These are phyloP conservation scores for Unio pictorum DNA, from an alignment of 2,888 invertebrate genomes.

Conservation along the genomic window DNA sequence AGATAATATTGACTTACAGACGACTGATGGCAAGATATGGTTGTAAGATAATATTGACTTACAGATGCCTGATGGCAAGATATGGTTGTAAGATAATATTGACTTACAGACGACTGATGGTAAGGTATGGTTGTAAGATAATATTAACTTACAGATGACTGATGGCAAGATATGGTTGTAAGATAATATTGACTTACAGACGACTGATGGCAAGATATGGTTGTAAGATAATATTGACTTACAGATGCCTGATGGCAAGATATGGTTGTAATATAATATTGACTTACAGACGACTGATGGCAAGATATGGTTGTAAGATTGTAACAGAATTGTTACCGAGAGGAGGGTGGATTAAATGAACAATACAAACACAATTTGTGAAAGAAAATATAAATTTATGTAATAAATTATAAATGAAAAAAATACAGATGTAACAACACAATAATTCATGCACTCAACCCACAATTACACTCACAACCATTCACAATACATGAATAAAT, in stretches of 20 bases:
- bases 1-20: slow-evolving; percentile 71
- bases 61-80: slow-evolving; percentile 74
- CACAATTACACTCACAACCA: too few relatives aligned
- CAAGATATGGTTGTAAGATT: not conserved
- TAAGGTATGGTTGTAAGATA: not conserved
- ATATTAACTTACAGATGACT: slow-evolving; percentile 74
- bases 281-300: slow-evolving; percentile 75
- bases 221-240: slow-evolving; percentile 47
- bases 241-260: slow-evolving; percentile 74
- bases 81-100: not conserved
- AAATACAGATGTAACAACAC: too few relatives aligned
- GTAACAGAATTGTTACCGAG: too few relatives aligned
- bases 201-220: slow-evolving; percentile 71
- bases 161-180: slow-evolving; percentile 58
- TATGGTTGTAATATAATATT: not conserved
- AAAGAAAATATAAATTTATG: too few relatives aligned
- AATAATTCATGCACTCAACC: too few relatives aligned
- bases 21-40: slow-evolving; percentile 71
- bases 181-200: slow-evolving; percentile 71
- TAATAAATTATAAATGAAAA: too few relatives aligned
- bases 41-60: slow-evolving; percentile 47
- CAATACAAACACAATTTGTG: too few relatives aligned
- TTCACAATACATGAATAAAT: too few relatives aligned
- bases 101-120: slow-evolving; percentile 75
- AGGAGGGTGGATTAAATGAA: too few relatives aligned